phyloP scores from a whole-genome alignment of 1,140 invertebrate species.

The Diachasmimorpha longicaudata region DNA sequence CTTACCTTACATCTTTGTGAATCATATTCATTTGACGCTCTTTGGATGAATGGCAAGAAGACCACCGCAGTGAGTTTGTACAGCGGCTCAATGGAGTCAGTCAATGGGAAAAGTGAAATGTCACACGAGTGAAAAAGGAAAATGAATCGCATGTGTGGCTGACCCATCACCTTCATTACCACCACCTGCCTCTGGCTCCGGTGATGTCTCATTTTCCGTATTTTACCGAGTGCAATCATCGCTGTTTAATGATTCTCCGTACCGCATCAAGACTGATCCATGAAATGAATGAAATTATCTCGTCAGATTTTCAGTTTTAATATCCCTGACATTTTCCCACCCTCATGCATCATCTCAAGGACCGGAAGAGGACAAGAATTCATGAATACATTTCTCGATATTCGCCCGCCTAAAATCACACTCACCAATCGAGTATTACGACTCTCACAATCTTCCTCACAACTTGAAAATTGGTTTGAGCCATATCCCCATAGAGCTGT shows the following conservation, averaged over 20 bases:
- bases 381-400: neutral
- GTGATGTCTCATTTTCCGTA: slow-evolving; percentile 13
- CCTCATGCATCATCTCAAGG: neutral
- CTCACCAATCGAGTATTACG: neutral
- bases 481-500: neutral
- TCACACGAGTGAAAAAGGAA: slow-evolving; percentile 29
- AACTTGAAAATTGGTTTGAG: neutral
- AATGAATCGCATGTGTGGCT: neutral
- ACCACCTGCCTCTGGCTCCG: slow-evolving; percentile 11
- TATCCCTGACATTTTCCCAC: neutral
- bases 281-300: too few species aligned
- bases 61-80: slow-evolving; percentile 20
- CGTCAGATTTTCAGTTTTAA: neutral
- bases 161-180: neutral
- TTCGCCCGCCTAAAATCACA: neutral
- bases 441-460: neutral
- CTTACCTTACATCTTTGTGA: neutral
- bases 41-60: slow-evolving; percentile 21
- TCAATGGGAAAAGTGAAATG: slow-evolving; percentile 37
- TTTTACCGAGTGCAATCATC: neutral
- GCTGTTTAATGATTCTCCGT: neutral
- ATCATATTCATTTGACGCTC: slow-evolving; percentile 48
- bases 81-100: slow-evolving; percentile 28
- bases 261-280: too few species aligned
- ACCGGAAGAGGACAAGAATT: neutral